Conservation (phyloP, 2,888 invertebrate species). For the Chirona hameri region DNA sequence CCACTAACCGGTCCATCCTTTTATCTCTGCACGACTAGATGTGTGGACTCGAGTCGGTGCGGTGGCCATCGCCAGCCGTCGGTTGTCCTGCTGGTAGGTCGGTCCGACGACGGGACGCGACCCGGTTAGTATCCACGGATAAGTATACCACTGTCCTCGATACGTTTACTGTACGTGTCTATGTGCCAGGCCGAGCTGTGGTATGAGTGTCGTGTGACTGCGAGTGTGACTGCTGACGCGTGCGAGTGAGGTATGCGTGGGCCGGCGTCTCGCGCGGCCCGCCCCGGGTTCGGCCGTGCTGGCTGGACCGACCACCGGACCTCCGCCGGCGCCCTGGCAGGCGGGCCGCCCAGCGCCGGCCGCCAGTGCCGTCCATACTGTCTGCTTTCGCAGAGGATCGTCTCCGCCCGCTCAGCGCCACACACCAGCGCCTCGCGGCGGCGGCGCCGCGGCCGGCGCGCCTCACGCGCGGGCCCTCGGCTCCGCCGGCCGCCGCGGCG, state of each 20-base stretch:
- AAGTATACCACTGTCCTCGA: background rate
- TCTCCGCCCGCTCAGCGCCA: background rate
- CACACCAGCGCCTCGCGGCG: background rate
- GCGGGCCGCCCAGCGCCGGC: background rate
- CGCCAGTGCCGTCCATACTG: background rate
- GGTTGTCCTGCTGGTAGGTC: slow-evolving; percentile 1
- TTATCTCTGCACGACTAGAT: slow-evolving; percentile 26
- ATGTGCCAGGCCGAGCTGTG: background rate
- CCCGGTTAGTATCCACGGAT: slow-evolving; percentile 25
- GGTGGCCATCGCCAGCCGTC: background rate
- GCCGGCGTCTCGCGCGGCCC: background rate
- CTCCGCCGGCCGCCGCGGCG: slow-evolving; percentile 33
- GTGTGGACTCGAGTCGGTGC: background rate
- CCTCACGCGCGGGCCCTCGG: too few relatives aligned
- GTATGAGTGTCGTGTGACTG: background rate
- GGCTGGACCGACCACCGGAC: too few relatives aligned
- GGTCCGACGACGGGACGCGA: background rate
- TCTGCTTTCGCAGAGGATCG: slow-evolving; percentile 28
- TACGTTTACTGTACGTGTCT: background rate
- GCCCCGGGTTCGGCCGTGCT: background rate
- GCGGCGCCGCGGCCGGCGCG: slow-evolving; percentile 31
- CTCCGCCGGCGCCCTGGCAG: background rate
- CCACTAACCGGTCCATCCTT: background rate
- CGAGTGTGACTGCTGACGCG: background rate
- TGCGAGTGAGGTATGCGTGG: background rate